Base-by-base conservation (phyloP, 2,888 invertebrate genomes). In the Yponomeuta cagnagella region DNA sequence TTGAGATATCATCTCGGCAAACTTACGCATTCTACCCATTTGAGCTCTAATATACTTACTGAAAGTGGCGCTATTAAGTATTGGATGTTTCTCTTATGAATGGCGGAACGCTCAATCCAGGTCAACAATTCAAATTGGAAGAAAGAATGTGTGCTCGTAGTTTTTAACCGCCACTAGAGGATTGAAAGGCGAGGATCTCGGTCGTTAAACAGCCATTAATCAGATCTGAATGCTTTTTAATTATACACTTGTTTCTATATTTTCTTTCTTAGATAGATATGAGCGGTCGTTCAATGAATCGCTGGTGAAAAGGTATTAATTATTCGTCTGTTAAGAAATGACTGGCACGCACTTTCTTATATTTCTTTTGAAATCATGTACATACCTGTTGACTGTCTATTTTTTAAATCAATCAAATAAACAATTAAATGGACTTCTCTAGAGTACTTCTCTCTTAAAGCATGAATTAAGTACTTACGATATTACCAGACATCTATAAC, bases 161-260 rank as follows among this genome's bases (percentile, higher is more conserved):
- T 52, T 52, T 52, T 63, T 33, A 58, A 68, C 31, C 30, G 52
- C 58, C 72, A 73, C 73, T 73, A 72, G 71, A 74, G 68, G 66
- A 69, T 70, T 72, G 73, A 75, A 75, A 72, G 72, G 72, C 70
- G 72, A 75, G 75, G 75, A 74, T 73, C 72, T 70, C 69, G 74
- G 73, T 77, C 74, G 74, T 76, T 77, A 76, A 75, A 76, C 70
- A 73, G 72, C 72, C 76, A 78, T 77, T 76, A 76, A 76, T 73
- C 73, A 74, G 70, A 15, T 6, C 15, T 15, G 30, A 72, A 73
- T 74, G 66, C 70, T 58, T 74, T 76, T 76, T 76, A 76, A 76
- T 75, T 77, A 75, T 74, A 74, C 72, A 48, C 70, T 68, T 68
- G 72, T 74, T 72, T 72, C 72, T 73, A 48, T 73, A 68, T 72